These are phyloP conservation scores for Bradysia coprophila DNA, from an alignment of 1,140 invertebrate genomes.

Conservation along the genomic window DNA sequence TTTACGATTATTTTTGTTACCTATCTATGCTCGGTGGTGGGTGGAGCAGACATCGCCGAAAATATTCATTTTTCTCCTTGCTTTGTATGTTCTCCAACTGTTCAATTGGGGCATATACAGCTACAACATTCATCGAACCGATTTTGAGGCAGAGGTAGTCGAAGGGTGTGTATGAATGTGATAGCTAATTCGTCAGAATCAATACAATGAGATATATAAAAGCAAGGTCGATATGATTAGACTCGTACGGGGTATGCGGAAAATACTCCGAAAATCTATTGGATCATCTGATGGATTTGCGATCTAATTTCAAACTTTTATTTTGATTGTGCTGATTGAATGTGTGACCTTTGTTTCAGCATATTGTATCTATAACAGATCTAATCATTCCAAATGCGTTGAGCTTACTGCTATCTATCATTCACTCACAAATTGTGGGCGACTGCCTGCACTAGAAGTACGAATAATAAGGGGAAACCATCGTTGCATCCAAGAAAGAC, in stretches of 20 bases:
- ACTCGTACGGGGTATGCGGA: no score
- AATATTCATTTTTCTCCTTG: constrained; percentile 50
- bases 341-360: constrained; percentile 4
- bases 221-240: no score
- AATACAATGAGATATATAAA: neutral
- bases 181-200: no score
- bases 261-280: no score
- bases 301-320: neutral
- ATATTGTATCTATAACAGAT: constrained; percentile 16
- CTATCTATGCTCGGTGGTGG: constrained; percentile 75
- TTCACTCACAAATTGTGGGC: constrained; percentile 82
- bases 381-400: constrained; percentile 58
- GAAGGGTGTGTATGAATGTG: neutral
- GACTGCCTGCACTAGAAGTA: constrained; percentile 28
- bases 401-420: constrained; percentile 62
- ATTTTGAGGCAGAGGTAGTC: neutral
- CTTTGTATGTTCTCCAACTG: constrained; percentile 59
- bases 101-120: constrained; percentile 45
- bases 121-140: constrained; percentile 12
- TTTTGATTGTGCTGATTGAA: neutral
- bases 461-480: constrained; percentile 22
- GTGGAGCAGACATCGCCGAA: constrained; percentile 59
- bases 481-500: constrained; percentile 21
- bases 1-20: constrained; percentile 60
- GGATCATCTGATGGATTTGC: no score